A percentile compares a stretch with the other conserved stretches of the same genome.
Evolutionary conservation across 1,140 invertebrate species (phyloP).

Genomic region (Pissodes strobi): DNA sequence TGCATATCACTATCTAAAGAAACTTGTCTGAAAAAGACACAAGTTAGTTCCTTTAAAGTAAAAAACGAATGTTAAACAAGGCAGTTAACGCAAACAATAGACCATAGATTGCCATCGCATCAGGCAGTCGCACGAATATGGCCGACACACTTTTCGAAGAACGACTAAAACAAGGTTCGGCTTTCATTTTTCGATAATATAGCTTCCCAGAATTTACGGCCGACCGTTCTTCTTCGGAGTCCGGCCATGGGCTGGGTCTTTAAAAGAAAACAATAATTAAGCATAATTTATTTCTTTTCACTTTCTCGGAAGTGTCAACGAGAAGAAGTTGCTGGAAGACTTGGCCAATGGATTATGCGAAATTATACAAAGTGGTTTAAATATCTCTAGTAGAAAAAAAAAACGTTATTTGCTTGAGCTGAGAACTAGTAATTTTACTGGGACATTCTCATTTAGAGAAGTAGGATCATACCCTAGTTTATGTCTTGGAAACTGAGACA

Average conservation of each 20-base stretch:
- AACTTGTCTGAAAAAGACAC: not conserved
- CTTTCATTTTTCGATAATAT: constrained; percentile 18
- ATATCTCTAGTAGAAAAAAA: too few species aligned
- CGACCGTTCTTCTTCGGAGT: constrained; percentile 12
- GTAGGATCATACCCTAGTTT: too few species aligned
- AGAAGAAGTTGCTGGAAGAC: constrained; percentile 2
- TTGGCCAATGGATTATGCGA: not conserved
- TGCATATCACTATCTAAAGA: too few species aligned
- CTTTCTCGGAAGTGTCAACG: constrained; percentile 15
- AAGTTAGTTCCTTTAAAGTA: not conserved
- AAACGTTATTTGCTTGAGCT: too few species aligned
- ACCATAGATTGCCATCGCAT: constrained; percentile 13
- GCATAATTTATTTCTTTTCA: constrained; percentile 30
- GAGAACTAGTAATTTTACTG: too few species aligned
- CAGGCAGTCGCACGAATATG: constrained; percentile 3
- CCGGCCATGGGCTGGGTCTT: constrained; percentile 6
- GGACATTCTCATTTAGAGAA: too few species aligned
- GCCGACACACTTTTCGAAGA: constrained; percentile 10
- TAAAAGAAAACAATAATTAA: constrained; percentile 28
- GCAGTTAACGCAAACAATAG: constrained; percentile 7
- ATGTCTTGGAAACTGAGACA: too few species aligned
- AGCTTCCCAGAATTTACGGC: constrained; percentile 1
- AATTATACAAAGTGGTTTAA: too few species aligned
- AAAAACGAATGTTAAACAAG: constrained; percentile 5
- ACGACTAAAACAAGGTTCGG: constrained; percentile 15